Base-by-base conservation (phyloP, 2,888 invertebrate genomes). In the Magallana nippona region DNA sequence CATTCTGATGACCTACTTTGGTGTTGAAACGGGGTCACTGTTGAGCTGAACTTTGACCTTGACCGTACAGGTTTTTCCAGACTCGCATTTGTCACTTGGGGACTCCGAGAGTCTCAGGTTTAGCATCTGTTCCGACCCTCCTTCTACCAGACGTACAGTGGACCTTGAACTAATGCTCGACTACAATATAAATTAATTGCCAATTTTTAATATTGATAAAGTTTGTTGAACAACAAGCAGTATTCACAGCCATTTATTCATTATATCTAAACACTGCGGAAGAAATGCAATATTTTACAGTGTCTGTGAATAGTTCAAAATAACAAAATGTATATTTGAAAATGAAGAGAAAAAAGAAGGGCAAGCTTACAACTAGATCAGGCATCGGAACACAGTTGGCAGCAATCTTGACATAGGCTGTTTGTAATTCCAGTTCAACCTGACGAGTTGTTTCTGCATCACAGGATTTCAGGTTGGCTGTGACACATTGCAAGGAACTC, bases 401-500 rank as follows among this genome's bases (percentile, higher is more conserved):
- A 19, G 71, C 71, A 1, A 71, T 71, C 71, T 32, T 71, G 2
- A 15, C 71, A 27, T 71, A 71, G 3, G 10, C 27, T 3, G 32
- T 0, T 13, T 71, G 71, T 13, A 71, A 15, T 2, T 71, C 71
- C 15, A 22, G n/a, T 15, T 56, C 62, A 15, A 19, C 56, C n/a
- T 10, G 62, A 32, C 22, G 32, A 22, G 27, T 32, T 82, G 55
- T 22, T 11, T 63, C 71, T 57, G n/a, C 60, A 77, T 81, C 81
- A 82, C 83, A 83, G 17, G 19, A n/a, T 32, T 63, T 60, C 15
- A 78, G 15, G 3, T 58, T 55, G 1, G 32, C 44, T 15, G 78
- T 79, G 11, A 84, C 84, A 79, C 84, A 84, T 3, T 78, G n/a
- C 17, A 82, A 82, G n/a, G 81, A 22, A n/a, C 11, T 63, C 10